These are phyloP conservation scores for Epinotia demarniana DNA, from an alignment of 2,888 invertebrate genomes.

Conservation along the genomic window DNA sequence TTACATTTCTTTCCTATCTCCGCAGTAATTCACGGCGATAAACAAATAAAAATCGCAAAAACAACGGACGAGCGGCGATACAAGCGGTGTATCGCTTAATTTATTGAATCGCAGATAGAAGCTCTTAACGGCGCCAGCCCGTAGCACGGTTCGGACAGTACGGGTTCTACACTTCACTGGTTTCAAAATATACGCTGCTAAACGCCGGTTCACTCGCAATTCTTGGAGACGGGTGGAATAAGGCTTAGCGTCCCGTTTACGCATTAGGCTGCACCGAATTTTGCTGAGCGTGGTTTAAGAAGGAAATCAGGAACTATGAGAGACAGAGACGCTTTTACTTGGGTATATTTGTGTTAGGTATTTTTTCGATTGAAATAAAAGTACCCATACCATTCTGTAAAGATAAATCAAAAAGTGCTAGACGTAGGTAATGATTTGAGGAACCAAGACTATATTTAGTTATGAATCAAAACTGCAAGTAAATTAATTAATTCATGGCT, in stretches of 20 bases:
- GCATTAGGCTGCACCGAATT: neutral
- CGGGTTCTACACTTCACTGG: slow-evolving; percentile 2
- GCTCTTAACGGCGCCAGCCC: slow-evolving; percentile 24
- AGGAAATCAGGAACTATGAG: too few relatives aligned
- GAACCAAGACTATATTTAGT: too few relatives aligned
- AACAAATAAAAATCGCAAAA: slow-evolving; percentile 45
- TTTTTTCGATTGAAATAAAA: too few relatives aligned
- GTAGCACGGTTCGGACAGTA: neutral
- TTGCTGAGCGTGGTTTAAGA: too few relatives aligned
- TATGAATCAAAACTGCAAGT: too few relatives aligned
- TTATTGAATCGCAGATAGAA: slow-evolving; percentile 43
- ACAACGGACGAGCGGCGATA: slow-evolving; percentile 33
- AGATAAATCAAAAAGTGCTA: too few relatives aligned
- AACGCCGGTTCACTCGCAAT: slow-evolving; percentile 1
- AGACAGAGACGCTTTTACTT: too few relatives aligned
- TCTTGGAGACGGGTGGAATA: neutral
- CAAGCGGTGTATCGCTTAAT: slow-evolving; percentile 42
- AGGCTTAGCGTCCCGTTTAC: neutral
- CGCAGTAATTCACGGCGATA: slow-evolving; percentile 41
- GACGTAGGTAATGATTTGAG: too few relatives aligned
- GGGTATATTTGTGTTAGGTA: too few relatives aligned
- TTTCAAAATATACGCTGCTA: slow-evolving; percentile 15
- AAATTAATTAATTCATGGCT: too few relatives aligned
- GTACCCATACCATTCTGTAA: too few relatives aligned
- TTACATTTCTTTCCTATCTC: slow-evolving; percentile 39